phyloP scores from a whole-genome alignment of 2,113 vertebrate genomes.

The Aptenodytes patagonicus region DNA sequence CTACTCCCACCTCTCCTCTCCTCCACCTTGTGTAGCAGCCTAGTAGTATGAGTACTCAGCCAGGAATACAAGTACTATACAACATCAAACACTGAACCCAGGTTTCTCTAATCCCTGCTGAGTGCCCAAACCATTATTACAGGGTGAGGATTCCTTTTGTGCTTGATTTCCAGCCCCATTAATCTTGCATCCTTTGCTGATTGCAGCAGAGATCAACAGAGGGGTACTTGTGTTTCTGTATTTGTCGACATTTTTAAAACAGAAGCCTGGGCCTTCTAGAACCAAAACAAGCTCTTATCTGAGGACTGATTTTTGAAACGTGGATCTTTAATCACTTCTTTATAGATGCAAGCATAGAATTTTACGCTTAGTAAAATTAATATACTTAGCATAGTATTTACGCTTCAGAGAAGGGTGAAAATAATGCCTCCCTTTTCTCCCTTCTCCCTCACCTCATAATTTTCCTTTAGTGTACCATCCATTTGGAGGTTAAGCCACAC shows the following conservation, averaged over 20 bases:
- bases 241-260: background rate
- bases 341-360: background rate
- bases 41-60: background rate
- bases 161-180: conserved; percentile 21
- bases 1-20: background rate
- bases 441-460: background rate
- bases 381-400: background rate
- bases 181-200: conserved; percentile 33
- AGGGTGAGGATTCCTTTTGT: conserved; percentile 22
- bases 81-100: background rate
- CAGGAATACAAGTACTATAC: background rate
- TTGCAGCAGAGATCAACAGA: background rate
- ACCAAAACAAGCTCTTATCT: background rate
- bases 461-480: background rate
- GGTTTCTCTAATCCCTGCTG: background rate
- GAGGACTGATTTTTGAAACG: background rate
- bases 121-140: background rate
- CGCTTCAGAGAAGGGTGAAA: background rate
- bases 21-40: background rate
- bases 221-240: background rate
- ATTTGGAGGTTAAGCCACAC: background rate
- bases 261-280: background rate
- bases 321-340: background rate
- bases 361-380: background rate
- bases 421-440: background rate